These are phyloP conservation scores for Megamerina dolium DNA, from an alignment of 2,888 invertebrate genomes.

Conservation along the genomic window DNA sequence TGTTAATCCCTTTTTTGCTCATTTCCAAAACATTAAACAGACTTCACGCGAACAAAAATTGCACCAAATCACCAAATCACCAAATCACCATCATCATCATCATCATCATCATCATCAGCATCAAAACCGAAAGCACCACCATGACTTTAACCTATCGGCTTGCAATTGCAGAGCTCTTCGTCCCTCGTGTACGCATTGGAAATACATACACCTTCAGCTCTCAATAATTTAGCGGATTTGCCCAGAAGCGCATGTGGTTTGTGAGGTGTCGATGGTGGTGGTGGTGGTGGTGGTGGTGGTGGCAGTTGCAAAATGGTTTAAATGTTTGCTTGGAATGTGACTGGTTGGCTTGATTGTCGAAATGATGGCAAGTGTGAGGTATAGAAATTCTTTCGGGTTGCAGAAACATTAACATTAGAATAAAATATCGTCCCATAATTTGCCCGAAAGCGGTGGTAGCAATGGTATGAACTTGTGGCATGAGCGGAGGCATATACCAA, in stretches of 20 bases:
- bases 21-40: conserved; percentile 37
- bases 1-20: conserved; percentile 4
- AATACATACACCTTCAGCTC: conserved; percentile 33
- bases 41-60: conserved; percentile 6
- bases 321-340: background rate
- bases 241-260: conserved; percentile 23
- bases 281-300: background rate
- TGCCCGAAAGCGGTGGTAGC: conserved; percentile 30
- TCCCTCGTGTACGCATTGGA: background rate
- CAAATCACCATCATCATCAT: background rate
- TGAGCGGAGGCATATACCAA: background rate
- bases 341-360: background rate
- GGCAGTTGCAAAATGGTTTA: background rate
- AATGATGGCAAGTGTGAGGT: conserved; percentile 5
- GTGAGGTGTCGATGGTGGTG: conserved; percentile 3
- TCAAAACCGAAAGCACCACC: too few relatives aligned
- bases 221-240: conserved; percentile 44
- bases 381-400: too few relatives aligned
- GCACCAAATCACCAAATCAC: conserved; percentile 1
- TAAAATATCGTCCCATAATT: conserved; percentile 46
- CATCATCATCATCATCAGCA: too few relatives aligned
- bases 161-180: conserved; percentile 1
- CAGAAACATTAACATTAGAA: conserved; percentile 46
- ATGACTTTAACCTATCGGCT: too few relatives aligned
- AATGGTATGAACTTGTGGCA: background rate